These are phyloP conservation scores for Diaprepes abbreviatus DNA, from an alignment of 2,888 invertebrate species.

Conservation along the genomic window DNA sequence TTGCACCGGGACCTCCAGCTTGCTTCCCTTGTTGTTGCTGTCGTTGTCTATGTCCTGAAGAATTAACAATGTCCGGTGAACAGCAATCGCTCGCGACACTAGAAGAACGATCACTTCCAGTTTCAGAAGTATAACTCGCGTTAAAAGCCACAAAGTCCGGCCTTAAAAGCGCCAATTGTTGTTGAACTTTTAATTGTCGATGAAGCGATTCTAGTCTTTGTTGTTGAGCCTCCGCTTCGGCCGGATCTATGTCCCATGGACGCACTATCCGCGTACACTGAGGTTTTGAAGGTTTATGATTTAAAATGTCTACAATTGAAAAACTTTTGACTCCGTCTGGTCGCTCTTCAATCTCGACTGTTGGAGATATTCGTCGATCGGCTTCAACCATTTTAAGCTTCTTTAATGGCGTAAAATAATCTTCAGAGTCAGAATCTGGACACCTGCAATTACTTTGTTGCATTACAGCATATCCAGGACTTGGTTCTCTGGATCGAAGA, in stretches of 20 bases:
- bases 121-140: conserved; percentile 72
- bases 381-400: conserved; percentile 78
- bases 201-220: conserved; percentile 73
- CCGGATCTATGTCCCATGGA: conserved; percentile 85
- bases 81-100: conserved; percentile 86
- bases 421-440: conserved; percentile 70
- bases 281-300: conserved; percentile 76
- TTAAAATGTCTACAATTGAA: conserved; percentile 91
- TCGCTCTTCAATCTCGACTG: conserved; percentile 69
- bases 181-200: conserved; percentile 69
- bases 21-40: conserved; percentile 61
- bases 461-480: conserved; percentile 54
- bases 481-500: conserved; percentile 51
- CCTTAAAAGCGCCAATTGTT: conserved; percentile 70
- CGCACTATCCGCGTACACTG: conserved; percentile 80
- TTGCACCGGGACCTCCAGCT: conserved; percentile 68
- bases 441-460: conserved; percentile 57
- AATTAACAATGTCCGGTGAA: conserved; percentile 74
- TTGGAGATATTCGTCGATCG: conserved; percentile 61
- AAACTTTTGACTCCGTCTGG: conserved; percentile 88
- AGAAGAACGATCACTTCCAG: conserved; percentile 80
- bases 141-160: conserved; percentile 66
- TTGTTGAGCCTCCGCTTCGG: conserved; percentile 68
- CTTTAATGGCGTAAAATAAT: conserved; percentile 86
- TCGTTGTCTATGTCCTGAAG: conserved; percentile 61